Conservation (phyloP, 1,140 invertebrate genomes). For the Apis florea region DNA sequence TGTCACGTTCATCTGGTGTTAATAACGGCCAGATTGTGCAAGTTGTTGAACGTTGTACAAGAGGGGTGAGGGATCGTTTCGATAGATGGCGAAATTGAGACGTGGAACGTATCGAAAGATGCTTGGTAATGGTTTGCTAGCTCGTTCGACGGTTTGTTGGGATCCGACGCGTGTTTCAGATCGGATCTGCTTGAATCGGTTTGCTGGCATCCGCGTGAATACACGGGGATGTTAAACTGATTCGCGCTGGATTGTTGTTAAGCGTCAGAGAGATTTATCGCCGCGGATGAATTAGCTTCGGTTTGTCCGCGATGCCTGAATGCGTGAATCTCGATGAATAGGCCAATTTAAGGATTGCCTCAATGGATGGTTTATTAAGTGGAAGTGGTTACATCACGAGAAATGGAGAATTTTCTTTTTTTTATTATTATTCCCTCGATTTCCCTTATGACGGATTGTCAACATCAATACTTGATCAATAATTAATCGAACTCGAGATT, state of each 20-base stretch:
- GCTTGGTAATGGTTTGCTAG: conserved; percentile 2
- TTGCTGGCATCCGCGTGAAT: neutral
- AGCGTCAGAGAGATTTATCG: conserved; percentile 30
- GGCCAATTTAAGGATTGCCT: conserved; percentile 16
- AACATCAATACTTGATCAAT: neutral
- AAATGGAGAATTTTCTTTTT: neutral
- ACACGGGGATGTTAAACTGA: neutral
- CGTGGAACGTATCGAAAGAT: neutral
- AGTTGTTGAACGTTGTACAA: neutral
- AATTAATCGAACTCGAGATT: neutral
- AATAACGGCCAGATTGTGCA: conserved; percentile 7
- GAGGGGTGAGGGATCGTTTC: neutral
- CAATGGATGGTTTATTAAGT: conserved; percentile 2
- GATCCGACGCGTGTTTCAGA: neutral
- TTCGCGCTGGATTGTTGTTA: conserved; percentile 21
- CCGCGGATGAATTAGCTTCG: conserved; percentile 3
- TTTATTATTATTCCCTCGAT: neutral
- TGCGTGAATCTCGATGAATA: conserved; percentile 10
- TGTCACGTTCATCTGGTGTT: neutral
- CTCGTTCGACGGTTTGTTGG: neutral
- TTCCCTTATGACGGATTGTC: neutral
- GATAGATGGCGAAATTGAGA: conserved; percentile 15
- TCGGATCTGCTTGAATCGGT: conserved; percentile 16
- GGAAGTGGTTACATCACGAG: neutral
- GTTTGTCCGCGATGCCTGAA: neutral